These are phyloP conservation scores for Bicyclus anynana DNA, from an alignment of 1,140 invertebrate species.

Conservation along the genomic window DNA sequence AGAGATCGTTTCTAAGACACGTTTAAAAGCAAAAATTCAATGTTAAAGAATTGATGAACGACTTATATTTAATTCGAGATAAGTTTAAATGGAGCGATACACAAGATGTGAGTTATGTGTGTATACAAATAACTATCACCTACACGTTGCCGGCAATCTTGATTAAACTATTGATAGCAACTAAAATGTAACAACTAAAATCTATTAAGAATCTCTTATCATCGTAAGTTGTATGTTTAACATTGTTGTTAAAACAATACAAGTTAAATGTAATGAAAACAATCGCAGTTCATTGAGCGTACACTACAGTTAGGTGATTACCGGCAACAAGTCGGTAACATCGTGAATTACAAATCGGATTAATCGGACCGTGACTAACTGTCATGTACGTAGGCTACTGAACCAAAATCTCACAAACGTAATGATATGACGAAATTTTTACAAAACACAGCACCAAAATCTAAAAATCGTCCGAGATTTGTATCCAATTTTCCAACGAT, in stretches of 20 bases:
- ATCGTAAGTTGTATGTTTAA: not conserved
- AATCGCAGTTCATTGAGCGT: constrained; percentile 8
- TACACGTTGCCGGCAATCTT: too few species aligned
- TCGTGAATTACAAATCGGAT: constrained; percentile 30
- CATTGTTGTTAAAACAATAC: not conserved
- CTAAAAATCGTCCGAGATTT: not conserved
- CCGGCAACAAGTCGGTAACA: constrained; percentile 15
- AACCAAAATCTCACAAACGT: constrained; percentile 18
- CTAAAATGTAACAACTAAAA: too few species aligned
- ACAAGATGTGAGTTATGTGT: too few species aligned
- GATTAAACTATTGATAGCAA: too few species aligned
- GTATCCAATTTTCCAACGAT: constrained; percentile 12
- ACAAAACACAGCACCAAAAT: constrained; percentile 1
- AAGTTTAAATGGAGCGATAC: too few species aligned
- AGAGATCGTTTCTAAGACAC: too few species aligned
- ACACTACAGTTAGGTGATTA: constrained; percentile 18
- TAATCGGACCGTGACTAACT: constrained; percentile 25
- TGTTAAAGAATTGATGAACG: too few species aligned
- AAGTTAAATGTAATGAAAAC: not conserved
- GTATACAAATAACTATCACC: too few species aligned
- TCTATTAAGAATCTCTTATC: too few species aligned
- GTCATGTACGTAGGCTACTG: constrained; percentile 13
- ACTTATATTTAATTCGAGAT: too few species aligned
- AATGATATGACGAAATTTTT: constrained; percentile 20
- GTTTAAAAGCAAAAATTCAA: too few species aligned